Evolutionary conservation across 2,797 vertebrate species (phyloP), one percentile per base, ranked within the genome.

Genomic region (Falco novaeseelandiae): DNA sequence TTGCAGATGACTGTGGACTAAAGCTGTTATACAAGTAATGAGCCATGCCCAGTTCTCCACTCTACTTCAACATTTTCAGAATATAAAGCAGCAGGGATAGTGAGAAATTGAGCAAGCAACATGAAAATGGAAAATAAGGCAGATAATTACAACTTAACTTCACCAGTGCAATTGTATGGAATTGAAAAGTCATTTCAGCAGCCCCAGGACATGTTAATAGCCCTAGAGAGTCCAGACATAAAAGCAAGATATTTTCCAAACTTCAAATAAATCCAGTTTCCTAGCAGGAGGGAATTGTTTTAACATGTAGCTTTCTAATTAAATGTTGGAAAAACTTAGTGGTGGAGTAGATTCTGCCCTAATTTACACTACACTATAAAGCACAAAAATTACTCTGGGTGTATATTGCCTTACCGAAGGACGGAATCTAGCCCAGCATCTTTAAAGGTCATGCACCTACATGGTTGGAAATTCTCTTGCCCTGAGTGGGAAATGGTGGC

Each of bases 301-400:
- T 91, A 95, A 27, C 84, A 91, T 70, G 84, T 88, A 95, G 48
- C 32, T 95, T 93, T 91, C 69, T 95, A 94, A 97, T 93, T 96
- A 92, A n/a, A 90, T 69, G 34, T 59, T 91, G 93, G 90, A 90
- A 96, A 95, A 97, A 85, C 36, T 90, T 85, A 38, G 76, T 49
- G 65, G 25, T 82, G 32, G 36, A 92, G 58, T 85, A 86, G 38
- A 48, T 90, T 87, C 74, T 76, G 3, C 78, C 42, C 57, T 90
- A 55, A 89, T 59, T 93, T 76, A 78, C 61, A 49, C 27, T 78
- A 40, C 10, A 72, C 42, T 88, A 74, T 69, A 72, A 93, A 83
- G 42, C 55, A 44, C 18, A 80, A 71, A 85, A 89, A 67, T 83
- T 92, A 44, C 12, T 86, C n/a, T 66, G 51, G 21, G 48, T 86